Percentiles rank a stretch among this genome's conserved stretches.
phyloP scores from a whole-genome alignment of 2,888 invertebrate genomes.

The Geophilus truncorum region DNA sequence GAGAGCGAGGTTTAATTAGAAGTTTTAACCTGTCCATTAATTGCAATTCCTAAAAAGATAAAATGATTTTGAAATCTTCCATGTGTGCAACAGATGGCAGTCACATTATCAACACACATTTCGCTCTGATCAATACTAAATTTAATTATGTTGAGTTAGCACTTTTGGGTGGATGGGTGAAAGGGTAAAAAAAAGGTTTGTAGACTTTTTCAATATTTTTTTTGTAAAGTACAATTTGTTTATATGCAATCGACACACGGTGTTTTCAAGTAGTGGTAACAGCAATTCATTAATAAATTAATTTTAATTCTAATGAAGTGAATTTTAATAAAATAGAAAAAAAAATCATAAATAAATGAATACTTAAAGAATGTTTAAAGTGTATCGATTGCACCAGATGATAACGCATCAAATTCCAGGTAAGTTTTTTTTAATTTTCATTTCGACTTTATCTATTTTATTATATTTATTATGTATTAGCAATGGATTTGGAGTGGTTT shows the following conservation, averaged over 20 bases:
- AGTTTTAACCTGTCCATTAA: background rate
- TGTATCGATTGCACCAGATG: background rate
- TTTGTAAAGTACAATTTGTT: background rate
- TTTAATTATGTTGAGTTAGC: background rate
- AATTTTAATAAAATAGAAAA: too few species aligned
- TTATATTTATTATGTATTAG: background rate
- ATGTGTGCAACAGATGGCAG: background rate
- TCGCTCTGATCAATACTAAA: background rate
- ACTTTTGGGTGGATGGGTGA: background rate
- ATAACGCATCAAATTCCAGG: background rate
- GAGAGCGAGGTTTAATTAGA: background rate
- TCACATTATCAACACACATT: background rate
- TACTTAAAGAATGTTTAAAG: background rate
- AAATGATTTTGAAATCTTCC: background rate
- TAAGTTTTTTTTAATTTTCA: background rate
- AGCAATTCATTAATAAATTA: background rate
- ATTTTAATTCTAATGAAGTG: background rate
- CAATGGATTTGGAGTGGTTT: constrained; percentile 13
- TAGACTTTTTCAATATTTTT: background rate
- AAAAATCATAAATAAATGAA: too few species aligned
- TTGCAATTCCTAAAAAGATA: background rate
- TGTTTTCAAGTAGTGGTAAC: background rate
- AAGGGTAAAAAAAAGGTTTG: background rate
- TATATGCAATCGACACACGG: background rate
- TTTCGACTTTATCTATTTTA: too few species aligned